Percentiles rank a stretch among this genome's conserved stretches.
phyloP scores from a whole-genome alignment of 2,797 vertebrate species.

The Hypotaenidia philippensis region DNA sequence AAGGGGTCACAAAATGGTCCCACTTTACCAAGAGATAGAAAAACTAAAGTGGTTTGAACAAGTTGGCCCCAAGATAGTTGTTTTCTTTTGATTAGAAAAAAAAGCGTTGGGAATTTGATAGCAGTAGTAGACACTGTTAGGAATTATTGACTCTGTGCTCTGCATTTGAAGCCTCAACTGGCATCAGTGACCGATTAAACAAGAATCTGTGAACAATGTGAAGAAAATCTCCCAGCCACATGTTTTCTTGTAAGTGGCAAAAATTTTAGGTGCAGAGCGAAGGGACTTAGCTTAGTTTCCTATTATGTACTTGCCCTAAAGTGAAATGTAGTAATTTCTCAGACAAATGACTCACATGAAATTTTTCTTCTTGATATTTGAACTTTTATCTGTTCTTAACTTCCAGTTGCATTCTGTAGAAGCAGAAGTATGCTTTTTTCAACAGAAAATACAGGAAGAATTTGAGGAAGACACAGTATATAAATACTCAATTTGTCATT shows the following conservation, averaged over 20 bases:
- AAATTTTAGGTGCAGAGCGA: background rate
- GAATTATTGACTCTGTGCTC: background rate
- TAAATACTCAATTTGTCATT: background rate
- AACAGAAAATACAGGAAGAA: background rate
- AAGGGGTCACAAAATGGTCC: background rate
- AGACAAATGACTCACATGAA: background rate
- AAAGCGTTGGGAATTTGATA: background rate
- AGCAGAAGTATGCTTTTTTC: background rate
- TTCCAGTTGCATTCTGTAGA: background rate
- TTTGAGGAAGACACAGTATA: background rate
- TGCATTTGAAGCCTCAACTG: background rate
- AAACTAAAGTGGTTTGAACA: background rate
- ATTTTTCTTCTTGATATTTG: background rate
- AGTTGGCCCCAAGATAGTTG: background rate
- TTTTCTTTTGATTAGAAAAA: background rate
- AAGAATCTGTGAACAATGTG: background rate
- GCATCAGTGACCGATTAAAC: background rate
- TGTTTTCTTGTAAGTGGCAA: background rate
- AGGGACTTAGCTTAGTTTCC: background rate
- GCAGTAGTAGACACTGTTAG: background rate
- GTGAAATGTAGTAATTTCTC: background rate
- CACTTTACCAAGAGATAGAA: background rate
- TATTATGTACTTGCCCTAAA: background rate
- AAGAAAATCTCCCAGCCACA: background rate
- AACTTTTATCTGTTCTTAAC: background rate